A percentile compares a stretch with the other conserved stretches of the same genome.
Evolutionary conservation across 2,888 invertebrate species (phyloP).

Genomic region (Gastrophysa polygoni): DNA sequence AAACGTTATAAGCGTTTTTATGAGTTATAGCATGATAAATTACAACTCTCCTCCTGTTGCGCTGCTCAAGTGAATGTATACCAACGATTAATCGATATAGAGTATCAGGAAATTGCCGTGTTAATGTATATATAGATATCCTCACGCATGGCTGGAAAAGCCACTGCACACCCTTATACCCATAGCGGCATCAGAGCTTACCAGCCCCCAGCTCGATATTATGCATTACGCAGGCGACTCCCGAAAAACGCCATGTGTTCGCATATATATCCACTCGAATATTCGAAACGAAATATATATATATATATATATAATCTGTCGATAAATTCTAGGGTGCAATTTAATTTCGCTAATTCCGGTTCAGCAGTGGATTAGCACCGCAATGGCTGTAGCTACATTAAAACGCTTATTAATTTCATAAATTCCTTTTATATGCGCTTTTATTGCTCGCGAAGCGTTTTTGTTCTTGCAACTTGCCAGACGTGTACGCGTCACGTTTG

Average conservation of each 20-base stretch:
- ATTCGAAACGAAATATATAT: slow-evolving; percentile 45
- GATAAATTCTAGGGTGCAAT: slow-evolving; percentile 51
- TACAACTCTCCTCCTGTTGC: too few species aligned
- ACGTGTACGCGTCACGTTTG: too few species aligned
- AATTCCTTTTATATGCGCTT: slow-evolving; percentile 49
- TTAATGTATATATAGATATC: neutral
- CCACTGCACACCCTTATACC: neutral
- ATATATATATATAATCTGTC: slow-evolving; percentile 51
- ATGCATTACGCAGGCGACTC: slow-evolving; percentile 34
- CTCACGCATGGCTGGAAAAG: neutral
- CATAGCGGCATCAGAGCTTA: neutral
- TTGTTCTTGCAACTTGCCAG: slow-evolving; percentile 28
- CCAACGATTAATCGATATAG: too few species aligned
- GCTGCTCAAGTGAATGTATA: too few species aligned
- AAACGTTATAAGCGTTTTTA: too few species aligned
- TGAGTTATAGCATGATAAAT: too few species aligned
- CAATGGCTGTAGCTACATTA: slow-evolving; percentile 48
- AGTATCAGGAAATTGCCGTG: too few species aligned
- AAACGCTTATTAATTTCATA: slow-evolving; percentile 54
- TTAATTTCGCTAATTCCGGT: slow-evolving; percentile 51
- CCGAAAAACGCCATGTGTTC: slow-evolving; percentile 47
- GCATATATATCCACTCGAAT: slow-evolving; percentile 34
- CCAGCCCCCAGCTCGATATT: slow-evolving; percentile 29
- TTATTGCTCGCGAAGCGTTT: slow-evolving; percentile 43
- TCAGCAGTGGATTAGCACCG: slow-evolving; percentile 48